Base-by-base conservation (phyloP, 2,113 vertebrate genomes). In the Cheirogaleus medius region DNA sequence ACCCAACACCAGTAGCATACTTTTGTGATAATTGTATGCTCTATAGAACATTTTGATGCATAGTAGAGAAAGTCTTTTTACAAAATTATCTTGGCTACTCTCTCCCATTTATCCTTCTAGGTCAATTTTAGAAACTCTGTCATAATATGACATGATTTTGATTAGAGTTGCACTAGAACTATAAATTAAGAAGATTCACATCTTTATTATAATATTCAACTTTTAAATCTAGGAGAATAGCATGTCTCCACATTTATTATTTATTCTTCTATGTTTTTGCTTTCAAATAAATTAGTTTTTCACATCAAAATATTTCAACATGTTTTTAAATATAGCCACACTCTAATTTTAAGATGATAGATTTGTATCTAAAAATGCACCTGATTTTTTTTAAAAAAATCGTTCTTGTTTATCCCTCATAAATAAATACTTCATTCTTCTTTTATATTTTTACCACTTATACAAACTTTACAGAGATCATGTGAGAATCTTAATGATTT, bases 91-190 rank as follows among this genome's bases (percentile, higher is more conserved):
- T 86, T 93, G 86, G 11, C 89, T 86, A 37, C 37, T 68, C 11
- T 85, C 20, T 68, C 18, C 47, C 49, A 3, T 60, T 58, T 66
- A 73, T 88, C 87, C 39, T 89, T 68, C 21, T 37, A 78, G 47
- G 64, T 32, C 29, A 86, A 13, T 83, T 95, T 97, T 74, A 63
- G 73, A 92, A 91, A 69, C 23, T 85, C n/a, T 82, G 20, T 87
- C 42, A 83, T 56, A 83, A 54, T 12, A 74, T 90, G 49, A 74
- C 27, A 78, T 88, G 56, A 87, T 69, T 60, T 95, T 86, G 2
- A 88, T 68, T 93, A 39, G 18, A 77, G 85, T 7, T 73, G 7
- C 27, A 49, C 60, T 83, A 87, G 73, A 82, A 86, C 47, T 49
- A 52, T 74, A 93, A 83, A 64, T 91, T 78, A 21, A 69, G 37